Evolutionary conservation across 2,888 invertebrate species (phyloP).

Genomic region (Carcina quercana): DNA sequence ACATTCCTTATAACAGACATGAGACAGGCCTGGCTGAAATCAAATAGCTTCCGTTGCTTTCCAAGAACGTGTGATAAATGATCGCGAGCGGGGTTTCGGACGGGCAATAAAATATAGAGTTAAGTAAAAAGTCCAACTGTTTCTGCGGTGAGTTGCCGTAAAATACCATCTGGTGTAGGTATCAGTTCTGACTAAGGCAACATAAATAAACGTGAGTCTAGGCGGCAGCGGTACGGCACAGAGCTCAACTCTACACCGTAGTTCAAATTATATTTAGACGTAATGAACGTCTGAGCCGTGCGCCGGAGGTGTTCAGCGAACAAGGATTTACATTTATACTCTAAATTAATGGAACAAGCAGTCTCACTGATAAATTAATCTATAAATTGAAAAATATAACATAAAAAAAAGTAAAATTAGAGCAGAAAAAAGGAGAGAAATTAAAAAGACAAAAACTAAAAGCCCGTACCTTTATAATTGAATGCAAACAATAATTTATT

Average conservation of each 20-base stretch:
- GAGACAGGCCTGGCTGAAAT: conserved; percentile 10
- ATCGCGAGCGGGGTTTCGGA: conserved; percentile 11
- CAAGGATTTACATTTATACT: too few species aligned
- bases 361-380: too few species aligned
- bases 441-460: too few species aligned
- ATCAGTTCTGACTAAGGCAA: conserved; percentile 63
- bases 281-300: too few species aligned
- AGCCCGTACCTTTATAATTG: too few species aligned
- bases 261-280: conserved; percentile 19
- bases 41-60: conserved; percentile 12
- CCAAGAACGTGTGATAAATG: conserved; percentile 13
- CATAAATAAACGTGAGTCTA: conserved; percentile 65
- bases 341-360: too few species aligned
- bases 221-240: conserved; percentile 35
- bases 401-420: too few species aligned
- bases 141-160: conserved; percentile 58
- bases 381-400: too few species aligned
- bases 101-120: conserved; percentile 12
- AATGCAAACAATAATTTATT: too few species aligned
- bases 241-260: conserved; percentile 3
- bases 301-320: too few species aligned
- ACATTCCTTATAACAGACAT: conserved; percentile 9
- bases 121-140: conserved; percentile 36
- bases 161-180: conserved; percentile 69
- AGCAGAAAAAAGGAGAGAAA: too few species aligned